phyloP scores from a whole-genome alignment of 2,113 vertebrate species.

The Sylvilagus bachmani region DNA sequence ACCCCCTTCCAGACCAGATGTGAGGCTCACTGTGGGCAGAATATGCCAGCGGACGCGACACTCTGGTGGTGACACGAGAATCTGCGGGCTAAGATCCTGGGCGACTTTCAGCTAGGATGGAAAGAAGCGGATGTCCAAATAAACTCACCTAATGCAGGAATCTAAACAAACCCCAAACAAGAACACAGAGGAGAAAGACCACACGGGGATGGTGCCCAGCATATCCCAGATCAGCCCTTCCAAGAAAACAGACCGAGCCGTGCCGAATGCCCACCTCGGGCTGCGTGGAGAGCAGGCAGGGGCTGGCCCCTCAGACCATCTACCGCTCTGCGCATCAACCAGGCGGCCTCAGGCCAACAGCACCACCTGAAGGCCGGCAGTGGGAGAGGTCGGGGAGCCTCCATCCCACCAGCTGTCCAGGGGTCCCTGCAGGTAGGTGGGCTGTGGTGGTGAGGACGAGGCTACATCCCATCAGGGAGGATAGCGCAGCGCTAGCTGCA shows the following conservation, averaged over 20 bases:
- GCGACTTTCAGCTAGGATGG: neutral
- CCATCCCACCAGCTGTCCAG: too few species aligned
- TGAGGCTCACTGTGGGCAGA: neutral
- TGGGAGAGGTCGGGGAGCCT: neutral
- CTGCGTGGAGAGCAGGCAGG: conserved; percentile 51
- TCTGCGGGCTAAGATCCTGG: conserved; percentile 22
- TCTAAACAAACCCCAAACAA: neutral
- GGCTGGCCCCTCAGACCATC: conserved; percentile 18
- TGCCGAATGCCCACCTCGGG: conserved; percentile 17
- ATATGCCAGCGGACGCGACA: conserved; percentile 16
- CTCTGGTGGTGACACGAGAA: conserved; percentile 3
- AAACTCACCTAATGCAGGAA: conserved; percentile 26
- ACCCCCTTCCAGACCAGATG: neutral
- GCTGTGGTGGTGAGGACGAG: neutral
- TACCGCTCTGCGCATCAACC: neutral
- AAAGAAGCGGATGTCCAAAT: conserved; percentile 2
- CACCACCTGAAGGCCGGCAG: conserved; percentile 76
- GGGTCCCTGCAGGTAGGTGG: neutral
- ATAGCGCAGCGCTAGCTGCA: conserved; percentile 27
- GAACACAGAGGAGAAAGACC: neutral
- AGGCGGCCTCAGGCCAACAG: conserved; percentile 55
- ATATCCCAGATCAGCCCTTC: conserved; percentile 34
- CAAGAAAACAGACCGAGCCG: conserved; percentile 41
- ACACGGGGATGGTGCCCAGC: neutral
- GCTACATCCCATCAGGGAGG: conserved; percentile 5